Conservation (phyloP, 2,888 invertebrate species). For the Amorpha juglandis region DNA sequence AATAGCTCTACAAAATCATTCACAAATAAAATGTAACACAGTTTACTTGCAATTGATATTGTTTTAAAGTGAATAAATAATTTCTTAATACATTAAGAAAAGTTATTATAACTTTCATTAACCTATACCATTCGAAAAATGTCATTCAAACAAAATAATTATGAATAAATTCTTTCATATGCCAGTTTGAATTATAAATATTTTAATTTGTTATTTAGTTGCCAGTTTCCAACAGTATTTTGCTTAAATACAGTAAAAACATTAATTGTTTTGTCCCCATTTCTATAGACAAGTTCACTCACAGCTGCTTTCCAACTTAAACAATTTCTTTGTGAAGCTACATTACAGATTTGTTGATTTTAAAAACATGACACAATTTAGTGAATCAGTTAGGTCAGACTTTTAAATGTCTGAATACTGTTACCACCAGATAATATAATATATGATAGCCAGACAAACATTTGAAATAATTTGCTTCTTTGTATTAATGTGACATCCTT, state of each 20-base stretch:
- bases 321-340: neutral
- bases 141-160: neutral
- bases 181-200: neutral
- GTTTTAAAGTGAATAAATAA: slow-evolving; percentile 13
- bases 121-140: neutral
- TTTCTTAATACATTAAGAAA: slow-evolving; percentile 18
- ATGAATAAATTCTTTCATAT: slow-evolving; percentile 1
- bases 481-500: neutral
- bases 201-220: neutral
- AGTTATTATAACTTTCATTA: slow-evolving; percentile 7
- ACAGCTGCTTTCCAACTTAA: slow-evolving; percentile 10
- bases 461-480: no score
- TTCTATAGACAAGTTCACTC: neutral
- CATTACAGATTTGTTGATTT: neutral
- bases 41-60: slow-evolving; percentile 4
- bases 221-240: neutral
- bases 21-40: slow-evolving; percentile 19
- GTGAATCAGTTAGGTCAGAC: no score
- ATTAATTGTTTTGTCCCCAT: neutral
- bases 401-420: no score
- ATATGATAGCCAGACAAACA: no score
- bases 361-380: neutral
- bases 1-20: slow-evolving; percentile 30
- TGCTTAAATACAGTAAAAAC: neutral
- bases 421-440: no score